Conservation (phyloP, 35 echinoderm and acorn worm genomes). For the Apostichopus parvimensis region DNA sequence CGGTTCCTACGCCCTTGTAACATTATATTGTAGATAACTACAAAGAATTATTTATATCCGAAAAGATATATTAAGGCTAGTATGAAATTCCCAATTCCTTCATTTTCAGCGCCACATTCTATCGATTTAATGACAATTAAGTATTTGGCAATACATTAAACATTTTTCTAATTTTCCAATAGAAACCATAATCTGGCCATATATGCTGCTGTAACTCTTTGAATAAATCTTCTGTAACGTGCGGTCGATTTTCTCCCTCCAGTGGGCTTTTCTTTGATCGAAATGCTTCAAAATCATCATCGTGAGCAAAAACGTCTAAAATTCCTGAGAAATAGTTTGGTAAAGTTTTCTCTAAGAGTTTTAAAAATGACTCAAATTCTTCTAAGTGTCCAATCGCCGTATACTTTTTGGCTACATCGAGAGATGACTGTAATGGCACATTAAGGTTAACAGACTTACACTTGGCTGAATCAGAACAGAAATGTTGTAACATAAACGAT, state of each 20-base stretch:
- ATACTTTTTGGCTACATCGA: neutral
- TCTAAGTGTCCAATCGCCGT: slow-evolving; percentile 30
- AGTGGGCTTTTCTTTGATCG: slow-evolving; percentile 29
- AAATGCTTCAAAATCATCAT: slow-evolving; percentile 42
- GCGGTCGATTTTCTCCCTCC: neutral
- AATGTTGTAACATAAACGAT: slow-evolving; percentile 32
- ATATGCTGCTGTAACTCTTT: slow-evolving; percentile 18
- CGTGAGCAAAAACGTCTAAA: neutral
- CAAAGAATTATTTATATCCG: too few species aligned
- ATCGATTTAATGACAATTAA: too few species aligned
- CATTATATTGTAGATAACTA: too few species aligned
- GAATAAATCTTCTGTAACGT: neutral
- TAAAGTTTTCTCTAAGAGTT: slow-evolving; percentile 17
- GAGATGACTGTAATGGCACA: neutral
- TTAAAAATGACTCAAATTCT: slow-evolving; percentile 23
- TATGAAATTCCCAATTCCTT: too few species aligned
- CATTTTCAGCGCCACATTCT: too few species aligned
- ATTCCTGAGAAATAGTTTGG: slow-evolving; percentile 26
- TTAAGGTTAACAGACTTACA: slow-evolving; percentile 18
- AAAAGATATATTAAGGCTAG: too few species aligned
- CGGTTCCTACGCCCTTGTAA: too few species aligned
- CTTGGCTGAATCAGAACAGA: neutral
- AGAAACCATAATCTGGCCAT: slow-evolving; percentile 53
- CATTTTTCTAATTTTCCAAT: slow-evolving; percentile 16
- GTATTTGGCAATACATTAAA: neutral